Evolutionary conservation across 2,888 invertebrate species (phyloP).

Genomic region (Cryptus armator): DNA sequence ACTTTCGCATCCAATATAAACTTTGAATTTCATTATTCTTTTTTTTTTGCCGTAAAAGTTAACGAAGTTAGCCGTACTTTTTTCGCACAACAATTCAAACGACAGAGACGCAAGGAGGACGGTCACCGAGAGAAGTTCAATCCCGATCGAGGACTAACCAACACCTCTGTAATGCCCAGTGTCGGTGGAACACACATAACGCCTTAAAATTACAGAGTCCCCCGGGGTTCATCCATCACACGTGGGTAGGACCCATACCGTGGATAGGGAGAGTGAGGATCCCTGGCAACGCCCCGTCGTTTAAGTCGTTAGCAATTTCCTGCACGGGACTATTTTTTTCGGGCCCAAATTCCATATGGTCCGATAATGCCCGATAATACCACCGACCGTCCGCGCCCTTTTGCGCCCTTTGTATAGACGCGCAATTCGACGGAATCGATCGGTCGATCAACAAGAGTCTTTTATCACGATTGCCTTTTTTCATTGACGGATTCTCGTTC

Average conservation of each 20-base stretch:
- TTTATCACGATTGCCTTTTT: conserved; percentile 49
- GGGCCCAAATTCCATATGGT: conserved; percentile 84
- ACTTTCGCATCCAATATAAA: neutral
- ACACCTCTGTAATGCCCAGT: conserved; percentile 68
- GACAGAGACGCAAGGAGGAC: conserved; percentile 14
- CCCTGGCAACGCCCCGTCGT: conserved; percentile 83
- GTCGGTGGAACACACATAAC: conserved; percentile 83
- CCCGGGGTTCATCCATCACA: conserved; percentile 83
- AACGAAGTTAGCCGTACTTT: neutral
- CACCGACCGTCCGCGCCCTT: conserved; percentile 58
- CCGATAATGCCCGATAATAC: conserved; percentile 82
- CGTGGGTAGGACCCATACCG: conserved; percentile 62
- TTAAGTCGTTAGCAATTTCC: conserved; percentile 85
- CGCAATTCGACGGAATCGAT: conserved; percentile 75
- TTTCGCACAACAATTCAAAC: neutral
- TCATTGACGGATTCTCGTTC: conserved; percentile 38
- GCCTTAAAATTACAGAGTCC: conserved; percentile 84
- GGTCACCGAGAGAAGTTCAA: conserved; percentile 36
- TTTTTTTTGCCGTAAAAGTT: neutral
- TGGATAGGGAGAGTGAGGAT: conserved; percentile 61
- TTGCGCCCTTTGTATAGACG: conserved; percentile 49
- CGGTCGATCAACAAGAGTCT: conserved; percentile 70
- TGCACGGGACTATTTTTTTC: conserved; percentile 83
- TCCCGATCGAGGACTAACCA: conserved; percentile 39
- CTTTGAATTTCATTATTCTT: neutral